phyloP scores from a whole-genome alignment of 2,888 invertebrate species.

The Itoplectis maculator region DNA sequence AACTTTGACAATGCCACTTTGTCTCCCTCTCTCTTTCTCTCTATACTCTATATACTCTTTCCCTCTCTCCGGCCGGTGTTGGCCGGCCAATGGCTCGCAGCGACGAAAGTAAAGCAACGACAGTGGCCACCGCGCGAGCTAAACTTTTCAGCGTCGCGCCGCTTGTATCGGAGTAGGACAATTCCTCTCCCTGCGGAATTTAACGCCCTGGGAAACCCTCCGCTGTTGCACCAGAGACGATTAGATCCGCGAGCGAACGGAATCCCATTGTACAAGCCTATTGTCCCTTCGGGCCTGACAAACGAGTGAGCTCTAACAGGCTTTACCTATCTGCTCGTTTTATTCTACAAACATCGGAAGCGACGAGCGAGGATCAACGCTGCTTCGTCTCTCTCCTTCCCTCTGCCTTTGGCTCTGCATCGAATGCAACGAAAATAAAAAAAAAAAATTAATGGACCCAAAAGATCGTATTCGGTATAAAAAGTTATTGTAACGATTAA shows the following conservation, averaged over 20 bases:
- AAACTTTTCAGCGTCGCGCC: conserved; percentile 13
- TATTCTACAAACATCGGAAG: conserved; percentile 18
- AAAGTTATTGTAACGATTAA: too few relatives aligned
- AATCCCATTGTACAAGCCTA: conserved; percentile 58
- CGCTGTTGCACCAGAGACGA: conserved; percentile 22
- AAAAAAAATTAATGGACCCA: too few relatives aligned
- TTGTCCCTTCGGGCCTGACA: conserved; percentile 26
- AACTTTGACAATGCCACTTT: conserved; percentile 33
- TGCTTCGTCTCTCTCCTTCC: background rate
- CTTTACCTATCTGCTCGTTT: conserved; percentile 31
- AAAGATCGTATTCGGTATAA: too few relatives aligned
- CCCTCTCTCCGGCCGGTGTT: background rate
- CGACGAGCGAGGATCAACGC: conserved; percentile 25
- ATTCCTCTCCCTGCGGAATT: conserved; percentile 28
- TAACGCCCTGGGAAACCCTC: conserved; percentile 12
- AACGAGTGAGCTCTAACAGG: conserved; percentile 45
- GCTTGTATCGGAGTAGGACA: conserved; percentile 13
- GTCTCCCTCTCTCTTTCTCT: too few relatives aligned
- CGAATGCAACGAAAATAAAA: too few relatives aligned
- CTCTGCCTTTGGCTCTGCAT: too few relatives aligned
- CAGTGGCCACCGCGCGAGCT: background rate
- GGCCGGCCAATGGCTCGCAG: background rate
- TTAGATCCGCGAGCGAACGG: conserved; percentile 45
- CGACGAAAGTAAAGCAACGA: too few relatives aligned
- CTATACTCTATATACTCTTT: too few relatives aligned